These are phyloP conservation scores for Cyprinodon variegatus DNA, from an alignment of 2,113 vertebrate species.

Conservation along the genomic window DNA sequence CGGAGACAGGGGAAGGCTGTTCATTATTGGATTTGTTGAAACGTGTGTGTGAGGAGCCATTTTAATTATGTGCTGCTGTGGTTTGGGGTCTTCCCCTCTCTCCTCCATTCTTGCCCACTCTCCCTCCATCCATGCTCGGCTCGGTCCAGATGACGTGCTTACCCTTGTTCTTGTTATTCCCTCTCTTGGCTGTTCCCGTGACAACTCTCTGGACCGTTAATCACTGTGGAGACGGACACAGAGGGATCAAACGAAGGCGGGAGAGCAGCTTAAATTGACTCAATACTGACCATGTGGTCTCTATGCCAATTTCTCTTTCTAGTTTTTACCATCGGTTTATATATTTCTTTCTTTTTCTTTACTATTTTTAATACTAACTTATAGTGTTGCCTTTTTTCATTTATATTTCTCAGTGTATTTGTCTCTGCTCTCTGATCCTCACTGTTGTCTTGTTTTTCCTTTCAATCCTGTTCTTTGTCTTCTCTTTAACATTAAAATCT, in stretches of 20 bases:
- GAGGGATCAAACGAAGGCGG: conserved; percentile 66
- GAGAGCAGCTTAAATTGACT: conserved; percentile 68
- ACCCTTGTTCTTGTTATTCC: conserved; percentile 64
- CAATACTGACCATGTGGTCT: conserved; percentile 54
- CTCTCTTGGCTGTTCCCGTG: conserved; percentile 62
- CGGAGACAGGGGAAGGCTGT: conserved; percentile 49
- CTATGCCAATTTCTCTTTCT: conserved; percentile 9
- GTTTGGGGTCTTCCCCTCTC: conserved; percentile 63
- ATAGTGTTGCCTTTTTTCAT: conserved; percentile 11
- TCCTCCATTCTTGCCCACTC: conserved; percentile 7
- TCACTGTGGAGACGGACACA: conserved; percentile 70
- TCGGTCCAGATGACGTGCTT: conserved; percentile 50
- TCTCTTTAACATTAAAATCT: conserved; percentile 5
- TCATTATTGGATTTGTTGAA: conserved; percentile 71
- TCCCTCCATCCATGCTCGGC: conserved; percentile 24
- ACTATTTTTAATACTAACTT: not conserved
- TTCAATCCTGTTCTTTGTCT: conserved; percentile 1
- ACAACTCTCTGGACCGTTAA: conserved; percentile 70
- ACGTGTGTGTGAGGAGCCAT: conserved; percentile 68
- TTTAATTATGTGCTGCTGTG: conserved; percentile 75
- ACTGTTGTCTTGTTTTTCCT: not conserved
- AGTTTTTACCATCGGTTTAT: conserved; percentile 16
- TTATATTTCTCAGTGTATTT: not conserved
- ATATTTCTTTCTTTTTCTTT: not conserved
- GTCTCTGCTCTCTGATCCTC: not conserved